Evolutionary conservation across 2,797 vertebrate species (phyloP), one percentile per base, ranked within the genome.

Genomic region (Hoplostethus atlanticus): DNA sequence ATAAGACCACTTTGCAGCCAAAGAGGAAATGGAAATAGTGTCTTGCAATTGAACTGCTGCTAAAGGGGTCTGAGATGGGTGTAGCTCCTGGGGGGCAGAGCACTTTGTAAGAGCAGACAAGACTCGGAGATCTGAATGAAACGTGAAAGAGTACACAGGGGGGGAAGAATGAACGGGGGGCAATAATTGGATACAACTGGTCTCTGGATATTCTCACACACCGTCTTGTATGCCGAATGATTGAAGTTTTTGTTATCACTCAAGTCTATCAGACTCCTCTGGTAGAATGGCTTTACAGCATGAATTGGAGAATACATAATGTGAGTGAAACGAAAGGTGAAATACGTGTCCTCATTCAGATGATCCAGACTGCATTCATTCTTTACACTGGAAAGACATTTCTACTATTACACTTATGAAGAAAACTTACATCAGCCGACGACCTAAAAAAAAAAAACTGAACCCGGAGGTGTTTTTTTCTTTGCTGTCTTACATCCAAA

Each of bases 1-100:
- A 76, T 55, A 40, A 57, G 71, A 65, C 48, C 34, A 51, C 60
- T 71, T 76, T 48, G n/a, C 58, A 34, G 40, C 46, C 54, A 66
- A 17, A 1, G 71, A 56, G 28, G 28, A 73, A 73, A 78, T 65
- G 28, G 42, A 74, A 76, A 77, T 11, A 34, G 57, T 52, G 65
- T 78, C 50, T 63, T 34, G 6, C 16, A 21, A 55, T 64, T 63
- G 63, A 81, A 68, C 48, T 71, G 52, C 48, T 34, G 53, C 40
- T 30, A 3, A 28, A 46, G 46, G 30, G 31, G 25, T 58, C n/a
- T 34, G 40, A 16, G 62, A 40, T 46, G 56, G 48, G 25, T 46
- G 34, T 40, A 60, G 38, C 70, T 80, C 50, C 67, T 48, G 61
- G 54, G 59, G 58, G 62, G 58, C 52, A 58, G 17, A 46, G 34